These are phyloP conservation scores for Lutraria lutraria DNA, from an alignment of 2,888 invertebrate species.

Conservation along the genomic window DNA sequence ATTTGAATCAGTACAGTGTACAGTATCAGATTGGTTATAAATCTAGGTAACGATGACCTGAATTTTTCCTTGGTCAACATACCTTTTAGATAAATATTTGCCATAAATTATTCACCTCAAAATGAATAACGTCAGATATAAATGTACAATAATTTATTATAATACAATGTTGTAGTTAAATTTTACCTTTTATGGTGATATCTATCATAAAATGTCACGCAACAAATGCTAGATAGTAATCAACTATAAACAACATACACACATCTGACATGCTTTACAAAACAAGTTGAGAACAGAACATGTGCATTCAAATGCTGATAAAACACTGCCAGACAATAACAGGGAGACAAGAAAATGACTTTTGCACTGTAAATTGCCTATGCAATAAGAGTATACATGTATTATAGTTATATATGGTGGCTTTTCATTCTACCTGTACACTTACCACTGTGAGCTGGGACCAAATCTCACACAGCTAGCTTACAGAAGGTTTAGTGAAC, in stretches of 20 bases:
- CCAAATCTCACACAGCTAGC: too few relatives aligned
- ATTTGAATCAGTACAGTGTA: too few relatives aligned
- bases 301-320: background rate
- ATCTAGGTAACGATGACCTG: too few relatives aligned
- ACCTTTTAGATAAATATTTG: background rate
- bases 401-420: too few relatives aligned
- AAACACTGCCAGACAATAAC: too few relatives aligned
- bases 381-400: too few relatives aligned
- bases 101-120: background rate
- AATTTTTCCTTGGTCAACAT: background rate
- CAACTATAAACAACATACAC: background rate
- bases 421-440: too few relatives aligned
- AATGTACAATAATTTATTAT: background rate
- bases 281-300: background rate
- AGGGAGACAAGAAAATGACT: too few relatives aligned
- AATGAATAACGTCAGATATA: background rate
- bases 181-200: background rate
- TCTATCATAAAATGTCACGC: conserved; percentile 14
- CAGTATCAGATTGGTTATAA: too few relatives aligned
- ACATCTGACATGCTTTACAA: background rate
- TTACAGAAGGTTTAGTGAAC: too few relatives aligned
- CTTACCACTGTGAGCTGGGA: too few relatives aligned
- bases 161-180: background rate
- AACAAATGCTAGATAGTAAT: background rate
- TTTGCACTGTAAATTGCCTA: too few relatives aligned